Conservation (phyloP, 2,888 invertebrate species). For the Hartigia nigra region DNA sequence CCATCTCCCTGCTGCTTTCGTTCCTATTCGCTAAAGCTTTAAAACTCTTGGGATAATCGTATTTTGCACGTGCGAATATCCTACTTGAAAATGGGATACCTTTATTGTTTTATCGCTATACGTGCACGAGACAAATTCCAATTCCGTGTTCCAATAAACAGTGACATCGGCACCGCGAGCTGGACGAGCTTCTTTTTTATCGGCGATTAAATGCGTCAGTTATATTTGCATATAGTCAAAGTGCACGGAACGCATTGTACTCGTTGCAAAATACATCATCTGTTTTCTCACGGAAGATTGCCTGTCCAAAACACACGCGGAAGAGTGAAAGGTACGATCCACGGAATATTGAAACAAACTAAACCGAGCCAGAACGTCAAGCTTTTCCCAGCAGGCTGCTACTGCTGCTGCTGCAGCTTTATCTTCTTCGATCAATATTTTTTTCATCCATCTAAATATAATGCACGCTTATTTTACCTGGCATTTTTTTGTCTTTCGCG, state of each 20-base stretch:
- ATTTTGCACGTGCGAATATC: background rate
- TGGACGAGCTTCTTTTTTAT: background rate
- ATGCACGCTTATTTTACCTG: background rate
- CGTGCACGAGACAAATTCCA: background rate
- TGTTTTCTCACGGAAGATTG: constrained; percentile 41
- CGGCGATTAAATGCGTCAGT: background rate
- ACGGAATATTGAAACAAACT: background rate
- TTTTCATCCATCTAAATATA: background rate
- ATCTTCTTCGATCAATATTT: background rate
- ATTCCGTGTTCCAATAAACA: background rate
- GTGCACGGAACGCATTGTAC: background rate
- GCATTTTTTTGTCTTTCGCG: background rate
- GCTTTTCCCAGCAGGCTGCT: background rate
- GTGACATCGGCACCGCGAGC: background rate
- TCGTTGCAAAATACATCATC: constrained; percentile 24
- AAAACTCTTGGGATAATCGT: background rate
- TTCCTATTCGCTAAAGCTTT: background rate
- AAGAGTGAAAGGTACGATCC: background rate
- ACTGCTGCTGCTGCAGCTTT: background rate
- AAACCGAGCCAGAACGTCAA: background rate
- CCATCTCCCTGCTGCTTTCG: background rate
- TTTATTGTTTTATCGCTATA: background rate
- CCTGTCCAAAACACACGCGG: constrained; percentile 35
- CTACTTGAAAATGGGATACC: background rate
- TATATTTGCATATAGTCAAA: background rate